phyloP scores from a whole-genome alignment of 2,888 invertebrate genomes.

The Tetragonisca angustula region DNA sequence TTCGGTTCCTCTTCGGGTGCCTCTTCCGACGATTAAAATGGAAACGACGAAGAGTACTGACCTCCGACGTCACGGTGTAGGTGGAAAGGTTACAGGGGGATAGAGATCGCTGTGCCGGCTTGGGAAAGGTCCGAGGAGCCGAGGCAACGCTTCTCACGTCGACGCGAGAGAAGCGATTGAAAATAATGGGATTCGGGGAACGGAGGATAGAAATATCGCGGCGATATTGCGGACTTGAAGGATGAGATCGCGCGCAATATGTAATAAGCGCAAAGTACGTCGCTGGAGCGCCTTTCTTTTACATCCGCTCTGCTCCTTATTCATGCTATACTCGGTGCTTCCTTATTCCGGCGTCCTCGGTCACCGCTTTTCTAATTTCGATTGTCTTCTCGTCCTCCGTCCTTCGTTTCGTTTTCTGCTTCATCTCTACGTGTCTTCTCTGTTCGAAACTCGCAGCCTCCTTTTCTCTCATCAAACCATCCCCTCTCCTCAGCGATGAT shows the following conservation, averaged over 20 bases:
- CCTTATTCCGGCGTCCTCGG: too few relatives aligned
- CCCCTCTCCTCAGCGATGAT: neutral
- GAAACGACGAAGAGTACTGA: constrained; percentile 26
- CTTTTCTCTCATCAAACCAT: neutral
- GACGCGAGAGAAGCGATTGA: constrained; percentile 49
- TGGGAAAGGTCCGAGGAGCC: constrained; percentile 4
- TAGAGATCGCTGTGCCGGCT: neutral
- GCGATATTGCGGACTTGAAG: constrained; percentile 59
- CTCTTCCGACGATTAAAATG: constrained; percentile 54
- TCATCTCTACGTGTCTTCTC: neutral
- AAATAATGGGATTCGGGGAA: constrained; percentile 66
- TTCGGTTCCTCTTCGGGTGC: constrained; percentile 14
- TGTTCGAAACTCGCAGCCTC: neutral
- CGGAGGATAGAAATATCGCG: constrained; percentile 62
- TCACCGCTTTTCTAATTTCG: neutral
- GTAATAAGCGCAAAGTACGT: constrained; percentile 58
- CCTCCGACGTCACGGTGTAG: neutral
- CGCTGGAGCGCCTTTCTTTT: neutral
- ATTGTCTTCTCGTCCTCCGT: neutral
- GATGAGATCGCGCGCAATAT: constrained; percentile 59
- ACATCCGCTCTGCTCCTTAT: neutral
- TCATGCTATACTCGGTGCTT: too few relatives aligned
- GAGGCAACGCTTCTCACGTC: constrained; percentile 14
- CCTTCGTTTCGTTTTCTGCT: neutral
- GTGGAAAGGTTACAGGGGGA: neutral